Evolutionary conservation across 2,797 vertebrate genomes (phyloP).

Genomic region (Chelon auratus): DNA sequence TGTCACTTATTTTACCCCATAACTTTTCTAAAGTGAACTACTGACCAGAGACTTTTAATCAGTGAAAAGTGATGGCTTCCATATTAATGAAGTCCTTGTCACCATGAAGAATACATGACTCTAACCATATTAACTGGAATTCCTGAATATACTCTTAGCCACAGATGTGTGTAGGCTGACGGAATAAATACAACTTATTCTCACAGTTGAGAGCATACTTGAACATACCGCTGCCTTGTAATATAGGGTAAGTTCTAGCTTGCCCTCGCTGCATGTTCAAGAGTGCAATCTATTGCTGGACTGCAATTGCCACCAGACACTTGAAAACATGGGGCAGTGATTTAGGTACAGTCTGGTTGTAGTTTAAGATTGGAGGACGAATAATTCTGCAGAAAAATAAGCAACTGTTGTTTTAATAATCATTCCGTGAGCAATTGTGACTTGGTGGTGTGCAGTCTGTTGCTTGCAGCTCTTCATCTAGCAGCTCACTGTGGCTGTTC

Average conservation of each 20-base stretch:
- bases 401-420: neutral
- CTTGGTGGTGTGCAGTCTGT: too few species aligned
- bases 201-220: slow-evolving; percentile 6
- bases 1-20: slow-evolving; percentile 21
- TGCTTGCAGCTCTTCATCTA: too few species aligned
- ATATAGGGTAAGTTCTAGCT: neutral
- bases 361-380: too few species aligned
- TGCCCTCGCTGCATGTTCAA: neutral
- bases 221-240: neutral
- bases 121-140: neutral
- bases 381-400: too few species aligned
- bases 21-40: slow-evolving; percentile 20
- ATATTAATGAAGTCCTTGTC: slow-evolving; percentile 26
- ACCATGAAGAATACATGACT: slow-evolving; percentile 7
- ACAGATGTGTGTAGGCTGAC: slow-evolving; percentile 3
- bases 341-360: neutral
- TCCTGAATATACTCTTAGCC: slow-evolving; percentile 26
- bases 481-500: too few species aligned
- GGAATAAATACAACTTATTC: slow-evolving; percentile 2
- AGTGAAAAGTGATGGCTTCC: slow-evolving; percentile 33
- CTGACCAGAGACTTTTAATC: slow-evolving; percentile 34
- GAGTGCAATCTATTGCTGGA: neutral
- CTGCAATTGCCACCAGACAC: neutral
- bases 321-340: neutral
- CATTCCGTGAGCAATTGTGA: too few species aligned